These are phyloP conservation scores for Micromys minutus DNA, from an alignment of 2,113 vertebrate species.

Conservation along the genomic window DNA sequence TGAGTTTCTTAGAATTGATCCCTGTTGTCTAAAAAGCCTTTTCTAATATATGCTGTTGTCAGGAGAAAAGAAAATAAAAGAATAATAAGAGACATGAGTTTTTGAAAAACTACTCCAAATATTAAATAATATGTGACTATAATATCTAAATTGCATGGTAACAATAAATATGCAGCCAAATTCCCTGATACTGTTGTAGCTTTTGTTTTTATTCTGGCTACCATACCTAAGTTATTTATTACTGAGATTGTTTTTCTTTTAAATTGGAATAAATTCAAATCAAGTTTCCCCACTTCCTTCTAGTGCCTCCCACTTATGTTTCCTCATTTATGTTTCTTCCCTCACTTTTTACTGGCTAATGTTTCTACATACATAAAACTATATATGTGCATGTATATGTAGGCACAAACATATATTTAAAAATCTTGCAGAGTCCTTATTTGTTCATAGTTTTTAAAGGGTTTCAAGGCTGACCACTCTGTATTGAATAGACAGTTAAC, in stretches of 20 bases:
- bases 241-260: background rate
- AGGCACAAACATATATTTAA: background rate
- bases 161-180: background rate
- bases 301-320: background rate
- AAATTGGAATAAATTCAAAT: background rate
- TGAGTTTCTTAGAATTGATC: background rate
- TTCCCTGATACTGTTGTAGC: background rate
- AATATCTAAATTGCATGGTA: background rate
- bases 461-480: background rate
- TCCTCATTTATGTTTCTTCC: too few species aligned
- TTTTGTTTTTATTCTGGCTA: background rate
- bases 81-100: background rate
- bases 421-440: background rate
- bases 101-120: background rate
- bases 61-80: background rate
- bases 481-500: background rate
- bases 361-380: background rate
- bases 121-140: background rate
- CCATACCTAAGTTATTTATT: background rate
- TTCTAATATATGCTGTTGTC: background rate
- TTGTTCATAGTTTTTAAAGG: background rate
- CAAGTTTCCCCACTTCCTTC: background rate
- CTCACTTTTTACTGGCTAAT: background rate
- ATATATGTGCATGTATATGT: accelerated
- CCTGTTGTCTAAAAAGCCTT: background rate